phyloP scores from a whole-genome alignment of 1,140 invertebrate genomes.

The Chlorops oryzae region DNA sequence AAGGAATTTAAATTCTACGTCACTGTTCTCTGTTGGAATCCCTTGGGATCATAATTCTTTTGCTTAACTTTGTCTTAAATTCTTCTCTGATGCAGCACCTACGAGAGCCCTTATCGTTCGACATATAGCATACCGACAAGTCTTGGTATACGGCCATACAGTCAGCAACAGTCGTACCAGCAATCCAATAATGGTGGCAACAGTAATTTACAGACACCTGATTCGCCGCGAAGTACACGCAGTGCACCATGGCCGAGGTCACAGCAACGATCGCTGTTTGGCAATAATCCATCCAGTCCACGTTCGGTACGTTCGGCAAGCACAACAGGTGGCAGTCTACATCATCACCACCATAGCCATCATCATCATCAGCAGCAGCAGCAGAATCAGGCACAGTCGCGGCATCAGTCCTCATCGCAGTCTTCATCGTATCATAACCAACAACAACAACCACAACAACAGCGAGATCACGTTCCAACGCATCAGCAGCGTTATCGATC shows the following conservation, averaged over 20 bases:
- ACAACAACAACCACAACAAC: constrained; percentile 21
- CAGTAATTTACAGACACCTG: constrained; percentile 45
- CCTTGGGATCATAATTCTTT: too few relatives aligned
- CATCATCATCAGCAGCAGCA: constrained; percentile 22
- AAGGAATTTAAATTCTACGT: too few relatives aligned
- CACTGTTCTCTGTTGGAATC: too few relatives aligned
- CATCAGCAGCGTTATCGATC: constrained; percentile 48
- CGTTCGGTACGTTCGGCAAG: constrained; percentile 63
- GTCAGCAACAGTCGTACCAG: constrained; percentile 27
- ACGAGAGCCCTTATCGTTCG: constrained; percentile 51
- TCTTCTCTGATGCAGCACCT: constrained; percentile 31
- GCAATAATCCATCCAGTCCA: constrained; percentile 54
- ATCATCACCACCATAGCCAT: constrained; percentile 40
- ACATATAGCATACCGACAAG: constrained; percentile 50
- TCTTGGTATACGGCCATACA: constrained; percentile 40
- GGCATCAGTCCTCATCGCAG: constrained; percentile 23
- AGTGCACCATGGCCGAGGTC: constrained; percentile 76
- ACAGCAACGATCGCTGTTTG: constrained; percentile 64
- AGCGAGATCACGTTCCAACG: constrained; percentile 26
- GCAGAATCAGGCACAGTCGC: constrained; percentile 1
- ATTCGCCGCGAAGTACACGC: constrained; percentile 72
- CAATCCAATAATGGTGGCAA: constrained; percentile 27
- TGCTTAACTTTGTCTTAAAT: too few relatives aligned
- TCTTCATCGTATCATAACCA: constrained; percentile 24
- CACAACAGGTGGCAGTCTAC: constrained; percentile 30